Conservation (phyloP, 2,797 vertebrate species). For the Fistularia commersonii region DNA sequence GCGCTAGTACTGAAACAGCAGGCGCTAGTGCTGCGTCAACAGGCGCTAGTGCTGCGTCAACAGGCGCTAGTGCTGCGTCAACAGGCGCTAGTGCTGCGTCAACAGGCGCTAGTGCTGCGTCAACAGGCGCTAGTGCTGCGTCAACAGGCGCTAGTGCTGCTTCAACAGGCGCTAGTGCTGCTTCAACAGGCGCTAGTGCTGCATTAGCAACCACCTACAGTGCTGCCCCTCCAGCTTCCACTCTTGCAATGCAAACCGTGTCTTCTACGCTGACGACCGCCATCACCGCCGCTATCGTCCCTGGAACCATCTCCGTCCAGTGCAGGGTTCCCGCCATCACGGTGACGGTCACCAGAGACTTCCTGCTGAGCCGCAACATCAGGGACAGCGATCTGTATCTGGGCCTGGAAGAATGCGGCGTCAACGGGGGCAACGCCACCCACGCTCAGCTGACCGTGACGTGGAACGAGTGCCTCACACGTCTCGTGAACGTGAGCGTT, state of each 20-base stretch:
- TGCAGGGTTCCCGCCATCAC: constrained; percentile 73
- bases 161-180: neutral
- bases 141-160: neutral
- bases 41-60: neutral
- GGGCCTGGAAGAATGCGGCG: constrained; percentile 72
- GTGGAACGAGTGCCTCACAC: constrained; percentile 79
- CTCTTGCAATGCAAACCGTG: neutral
- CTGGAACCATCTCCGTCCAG: too few species aligned
- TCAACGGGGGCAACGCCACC: constrained; percentile 69
- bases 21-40: neutral
- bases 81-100: neutral
- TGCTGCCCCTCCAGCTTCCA: too few species aligned
- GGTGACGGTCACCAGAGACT: constrained; percentile 70
- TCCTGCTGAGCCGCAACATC: constrained; percentile 72
- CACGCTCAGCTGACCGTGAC: constrained; percentile 71
- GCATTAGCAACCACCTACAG: neutral
- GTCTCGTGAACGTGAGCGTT: constrained; percentile 74
- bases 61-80: neutral
- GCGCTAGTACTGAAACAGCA: neutral
- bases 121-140: neutral
- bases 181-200: neutral
- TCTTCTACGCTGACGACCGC: neutral
- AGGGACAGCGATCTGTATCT: constrained; percentile 76
- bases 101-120: neutral
- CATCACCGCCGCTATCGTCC: too few species aligned